Evolutionary conservation across 2,888 invertebrate species (phyloP).

Genomic region (Hemistola chrysoprasaria): DNA sequence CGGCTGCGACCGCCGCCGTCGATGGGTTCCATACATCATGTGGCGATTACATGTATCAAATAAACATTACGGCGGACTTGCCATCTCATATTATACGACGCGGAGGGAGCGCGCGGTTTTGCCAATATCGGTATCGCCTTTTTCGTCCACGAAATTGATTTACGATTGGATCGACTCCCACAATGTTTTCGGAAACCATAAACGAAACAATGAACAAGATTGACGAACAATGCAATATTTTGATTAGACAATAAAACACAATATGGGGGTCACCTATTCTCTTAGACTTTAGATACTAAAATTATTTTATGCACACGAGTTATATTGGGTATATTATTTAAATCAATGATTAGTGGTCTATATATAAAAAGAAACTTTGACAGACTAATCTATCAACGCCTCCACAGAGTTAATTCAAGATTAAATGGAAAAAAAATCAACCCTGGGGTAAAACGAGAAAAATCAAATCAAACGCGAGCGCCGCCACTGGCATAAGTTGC

Average conservation of each 20-base stretch:
- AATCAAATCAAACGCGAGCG: too few relatives aligned
- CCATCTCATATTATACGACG: constrained; percentile 54
- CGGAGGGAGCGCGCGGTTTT: constrained; percentile 49
- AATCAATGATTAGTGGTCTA: too few relatives aligned
- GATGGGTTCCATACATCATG: constrained; percentile 69
- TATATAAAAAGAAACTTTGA: too few relatives aligned
- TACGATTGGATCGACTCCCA: constrained; percentile 48
- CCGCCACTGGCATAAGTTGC: too few relatives aligned
- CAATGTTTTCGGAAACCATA: constrained; percentile 37
- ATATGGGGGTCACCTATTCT: constrained; percentile 19
- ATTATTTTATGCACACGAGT: too few relatives aligned
- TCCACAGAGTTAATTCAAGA: too few relatives aligned
- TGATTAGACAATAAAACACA: constrained; percentile 21
- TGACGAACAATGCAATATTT: constrained; percentile 25
- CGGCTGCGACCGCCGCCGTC: constrained; percentile 31
- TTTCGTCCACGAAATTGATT: constrained; percentile 57
- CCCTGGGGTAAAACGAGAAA: too few relatives aligned
- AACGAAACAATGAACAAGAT: constrained; percentile 24
- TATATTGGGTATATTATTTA: too few relatives aligned
- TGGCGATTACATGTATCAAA: constrained; percentile 78
- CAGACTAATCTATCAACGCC: too few relatives aligned
- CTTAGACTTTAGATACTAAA: too few relatives aligned
- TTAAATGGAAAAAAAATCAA: too few relatives aligned
- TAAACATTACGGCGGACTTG: constrained; percentile 70
- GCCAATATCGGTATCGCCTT: constrained; percentile 61